These are phyloP conservation scores for Craseonycteris thonglongyai DNA, from an alignment of 2,113 vertebrate species.

Conservation along the genomic window DNA sequence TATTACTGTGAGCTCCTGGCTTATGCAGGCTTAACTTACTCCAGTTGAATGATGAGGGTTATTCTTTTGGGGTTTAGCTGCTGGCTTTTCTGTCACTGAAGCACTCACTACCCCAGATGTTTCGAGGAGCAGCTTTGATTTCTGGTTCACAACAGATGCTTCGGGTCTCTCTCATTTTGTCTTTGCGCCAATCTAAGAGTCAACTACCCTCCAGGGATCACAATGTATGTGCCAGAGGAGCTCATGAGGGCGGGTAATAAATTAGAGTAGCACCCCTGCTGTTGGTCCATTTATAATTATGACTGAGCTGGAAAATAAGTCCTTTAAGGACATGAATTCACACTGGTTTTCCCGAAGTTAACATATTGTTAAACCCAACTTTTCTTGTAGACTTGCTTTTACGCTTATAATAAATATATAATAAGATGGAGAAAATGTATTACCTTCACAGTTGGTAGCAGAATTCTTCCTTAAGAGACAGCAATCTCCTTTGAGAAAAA, in stretches of 20 bases:
- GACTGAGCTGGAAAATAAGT: slow-evolving; percentile 26
- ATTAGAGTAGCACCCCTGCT: slow-evolving; percentile 22
- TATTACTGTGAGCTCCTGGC: not conserved
- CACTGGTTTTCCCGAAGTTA: slow-evolving; percentile 16
- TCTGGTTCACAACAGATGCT: not conserved
- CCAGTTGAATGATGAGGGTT: not conserved
- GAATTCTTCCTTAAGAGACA: not conserved
- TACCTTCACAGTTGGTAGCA: slow-evolving; percentile 25
- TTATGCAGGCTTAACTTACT: not conserved
- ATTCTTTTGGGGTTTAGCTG: not conserved
- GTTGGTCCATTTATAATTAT: slow-evolving; percentile 25
- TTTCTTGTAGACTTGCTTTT: slow-evolving; percentile 8
- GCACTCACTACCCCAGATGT: not conserved
- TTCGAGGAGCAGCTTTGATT: slow-evolving; percentile 11
- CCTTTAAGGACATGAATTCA: slow-evolving; percentile 33
- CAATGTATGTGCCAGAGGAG: not conserved
- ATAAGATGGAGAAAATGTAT: slow-evolving; percentile 41
- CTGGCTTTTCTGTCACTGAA: not conserved
- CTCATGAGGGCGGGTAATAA: not conserved
- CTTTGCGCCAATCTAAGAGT: not conserved
- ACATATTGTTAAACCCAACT: not conserved
- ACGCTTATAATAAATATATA: slow-evolving; percentile 2
- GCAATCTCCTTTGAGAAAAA: not conserved
- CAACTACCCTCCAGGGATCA: not conserved
- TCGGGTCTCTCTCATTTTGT: not conserved